Evolutionary conservation across 2,113 vertebrate genomes (phyloP), one percentile per base, ranked within the genome.

Genomic region (Delphinapterus leucas): DNA sequence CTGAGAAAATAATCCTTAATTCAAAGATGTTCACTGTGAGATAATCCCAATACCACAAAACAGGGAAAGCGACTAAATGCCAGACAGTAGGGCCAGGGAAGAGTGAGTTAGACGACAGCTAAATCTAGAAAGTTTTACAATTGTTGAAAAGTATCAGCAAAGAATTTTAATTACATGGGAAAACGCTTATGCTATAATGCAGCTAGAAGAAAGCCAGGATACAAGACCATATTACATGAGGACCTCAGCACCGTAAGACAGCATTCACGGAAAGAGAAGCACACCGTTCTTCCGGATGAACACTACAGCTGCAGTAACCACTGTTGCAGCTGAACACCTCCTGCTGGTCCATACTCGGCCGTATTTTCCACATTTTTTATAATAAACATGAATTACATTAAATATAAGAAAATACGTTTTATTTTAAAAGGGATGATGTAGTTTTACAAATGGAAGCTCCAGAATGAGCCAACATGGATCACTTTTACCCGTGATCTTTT

Each of bases 221-320:
- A 25, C 38, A 8, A 68, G 90, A 28, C 1, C 12, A 31, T 15
- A 11, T 8, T 2, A 28, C 20, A 15, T 18, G 14, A 88, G 87
- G 60, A 3, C n/a, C 81, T 88, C 65, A 21, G 53, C 8, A 7
- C 49, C 2, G 12, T 12, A 28, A 74, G 33, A 44, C 17, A 36
- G 41, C 20, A 2, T 5, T 15, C 63, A 9, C 9, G 2, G 63
- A 12, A 41, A 4, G 38, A 86, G 55, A 77, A 18, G n/a, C 3
- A 5, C 0, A 8, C 23, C 0, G 0, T 15, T 15, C 5, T 11
- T 17, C 18, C 0, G 1, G 41, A 0, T 4, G 18, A 71, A 33
- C 0, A 15, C 63, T 5, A 1, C 23, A 9, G 26, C 47, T 3
- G 36, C 55, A 1, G 18, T 10, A 1, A 18, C 23, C 47, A 10